Evolutionary conservation across 2,888 invertebrate species (phyloP).

Genomic region (Margaritifera margaritifera): DNA sequence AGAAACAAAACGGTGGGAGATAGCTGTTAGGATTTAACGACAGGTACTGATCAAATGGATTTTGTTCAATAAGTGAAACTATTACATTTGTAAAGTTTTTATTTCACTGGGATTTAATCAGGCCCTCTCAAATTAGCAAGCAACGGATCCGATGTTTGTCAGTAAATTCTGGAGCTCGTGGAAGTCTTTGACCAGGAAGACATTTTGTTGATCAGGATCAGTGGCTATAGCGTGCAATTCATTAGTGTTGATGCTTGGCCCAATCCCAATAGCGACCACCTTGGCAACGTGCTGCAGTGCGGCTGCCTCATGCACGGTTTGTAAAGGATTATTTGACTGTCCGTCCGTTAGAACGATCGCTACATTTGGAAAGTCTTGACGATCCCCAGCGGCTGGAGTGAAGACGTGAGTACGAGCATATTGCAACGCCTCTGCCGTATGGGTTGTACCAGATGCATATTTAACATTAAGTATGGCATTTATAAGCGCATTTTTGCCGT

Average conservation of each 20-base stretch:
- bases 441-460: conserved; percentile 20
- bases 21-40: too few species aligned
- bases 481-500: neutral
- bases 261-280: conserved; percentile 34
- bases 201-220: too few species aligned
- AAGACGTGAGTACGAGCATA: conserved; percentile 17
- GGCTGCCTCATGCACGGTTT: conserved; percentile 22
- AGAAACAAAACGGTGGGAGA: too few species aligned
- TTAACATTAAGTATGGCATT: conserved; percentile 6
- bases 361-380: conserved; percentile 25
- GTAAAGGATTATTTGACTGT: conserved; percentile 16
- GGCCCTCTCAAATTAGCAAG: too few species aligned
- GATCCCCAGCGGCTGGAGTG: conserved; percentile 15
- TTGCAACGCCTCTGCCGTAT: conserved; percentile 24
- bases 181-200: too few species aligned
- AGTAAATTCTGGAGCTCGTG: too few species aligned
- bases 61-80: too few species aligned
- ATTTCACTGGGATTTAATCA: too few species aligned
- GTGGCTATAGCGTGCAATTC: too few species aligned
- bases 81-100: too few species aligned
- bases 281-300: conserved; percentile 19
- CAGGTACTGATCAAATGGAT: too few species aligned
- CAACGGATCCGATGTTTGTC: too few species aligned
- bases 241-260: neutral
- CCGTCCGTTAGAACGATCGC: conserved; percentile 35